Evolutionary conservation across 2,797 vertebrate genomes (phyloP), one percentile per base, ranked within the genome.

Genomic region (Cossypha niveicapilla): DNA sequence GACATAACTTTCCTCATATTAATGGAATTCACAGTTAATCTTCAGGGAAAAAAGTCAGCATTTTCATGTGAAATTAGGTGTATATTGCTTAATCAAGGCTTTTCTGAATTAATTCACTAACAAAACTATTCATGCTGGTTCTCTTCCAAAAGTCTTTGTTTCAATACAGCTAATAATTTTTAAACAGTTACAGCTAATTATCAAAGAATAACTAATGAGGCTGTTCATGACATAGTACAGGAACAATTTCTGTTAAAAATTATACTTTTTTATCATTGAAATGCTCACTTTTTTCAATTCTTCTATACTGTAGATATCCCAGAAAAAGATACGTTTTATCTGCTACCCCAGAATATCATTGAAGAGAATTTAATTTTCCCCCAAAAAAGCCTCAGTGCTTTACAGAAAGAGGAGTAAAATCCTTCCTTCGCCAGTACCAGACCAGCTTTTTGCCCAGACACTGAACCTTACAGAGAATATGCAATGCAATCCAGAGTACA

Each of bases 21-120:
- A 96, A 95, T 95, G 73, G 78, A 90, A 68, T 95, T 92, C 72
- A 41, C 82, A 96, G 82, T 93, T 95, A 91, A 94, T 97, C 96
- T 97, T 97, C 50, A 68, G 97, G 96, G 94, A 77, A 78, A 79
- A 79, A 83, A 95, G 77, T 72, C 95, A 97, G 81, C 84, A 92
- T 94, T 97, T 97, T 94, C 92, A 91, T 97, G 92, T 96, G 94
- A 97, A 97, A 96, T 97, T 96, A 84, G 91, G 90, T 97, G 63
- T 96, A 92, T 96, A 93, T 94, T 97, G 93, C 95, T 96, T 95
- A 97, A 97, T 97, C 96, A 93, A 97, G 82, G 1, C 34, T 93
- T 97, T 97, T 96, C 90, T 47, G 54, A 94, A 95, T 96, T 93
- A 95, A 97, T 96, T 97, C 96, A 96, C 90, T 95, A 91, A 96